Evolutionary conservation across 2,888 invertebrate genomes (phyloP).

Genomic region (Allophyes oxyacanthae): DNA sequence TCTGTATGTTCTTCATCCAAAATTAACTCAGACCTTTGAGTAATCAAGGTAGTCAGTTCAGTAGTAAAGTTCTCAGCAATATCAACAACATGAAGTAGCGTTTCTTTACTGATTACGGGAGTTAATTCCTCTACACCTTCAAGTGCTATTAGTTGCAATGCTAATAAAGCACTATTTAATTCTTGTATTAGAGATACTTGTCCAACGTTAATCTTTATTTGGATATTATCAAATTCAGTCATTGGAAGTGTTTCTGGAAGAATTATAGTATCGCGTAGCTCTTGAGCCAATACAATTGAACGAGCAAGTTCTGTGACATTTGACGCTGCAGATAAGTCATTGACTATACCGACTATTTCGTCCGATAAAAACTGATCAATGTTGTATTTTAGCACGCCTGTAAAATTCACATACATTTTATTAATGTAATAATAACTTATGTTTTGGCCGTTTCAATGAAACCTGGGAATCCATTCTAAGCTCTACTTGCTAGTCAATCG

Average conservation of each 20-base stretch:
- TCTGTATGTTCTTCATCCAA: too few relatives aligned
- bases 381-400: constrained; percentile 25
- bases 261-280: constrained; percentile 12
- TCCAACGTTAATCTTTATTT: too few relatives aligned
- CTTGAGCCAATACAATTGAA: too few relatives aligned
- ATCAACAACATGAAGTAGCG: constrained; percentile 8
- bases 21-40: too few relatives aligned
- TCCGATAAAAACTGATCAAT: constrained; percentile 25
- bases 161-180: constrained; percentile 31
- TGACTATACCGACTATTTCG: constrained; percentile 10
- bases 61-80: constrained; percentile 20
- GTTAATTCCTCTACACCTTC: constrained; percentile 23
- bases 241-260: neutral
- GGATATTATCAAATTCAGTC: neutral
- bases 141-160: constrained; percentile 30
- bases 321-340: constrained; percentile 8
- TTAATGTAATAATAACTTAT: too few relatives aligned
- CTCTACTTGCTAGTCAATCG: too few relatives aligned
- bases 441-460: too few relatives aligned
- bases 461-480: too few relatives aligned
- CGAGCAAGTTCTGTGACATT: constrained; percentile 16
- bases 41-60: too few relatives aligned
- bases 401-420: too few relatives aligned
- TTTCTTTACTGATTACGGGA: constrained; percentile 11
- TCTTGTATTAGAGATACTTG: too few relatives aligned